Percentiles rank a stretch among this genome's conserved stretches.
Conservation (phyloP, 2,888 invertebrate genomes). For the Pseudococcus viburni region DNA sequence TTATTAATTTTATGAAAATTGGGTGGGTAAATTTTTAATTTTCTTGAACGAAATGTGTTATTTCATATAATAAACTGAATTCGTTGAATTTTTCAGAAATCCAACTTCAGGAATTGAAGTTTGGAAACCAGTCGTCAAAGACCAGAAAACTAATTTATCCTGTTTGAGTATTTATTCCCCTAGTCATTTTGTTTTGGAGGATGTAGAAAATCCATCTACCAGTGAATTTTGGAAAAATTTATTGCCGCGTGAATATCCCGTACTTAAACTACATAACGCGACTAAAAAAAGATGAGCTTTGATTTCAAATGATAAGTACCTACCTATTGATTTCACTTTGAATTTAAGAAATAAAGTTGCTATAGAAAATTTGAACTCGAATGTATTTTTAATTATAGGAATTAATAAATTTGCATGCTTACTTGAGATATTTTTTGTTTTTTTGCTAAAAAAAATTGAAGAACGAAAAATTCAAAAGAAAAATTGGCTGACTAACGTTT, state of each 20-base stretch:
- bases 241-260: slow-evolving; percentile 2
- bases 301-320: too few species aligned
- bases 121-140: slow-evolving; percentile 46
- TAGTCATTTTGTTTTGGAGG: neutral
- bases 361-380: too few species aligned
- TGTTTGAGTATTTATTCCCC: slow-evolving; percentile 45
- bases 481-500: too few species aligned
- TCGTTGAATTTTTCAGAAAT: slow-evolving; percentile 33
- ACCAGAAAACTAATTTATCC: neutral
- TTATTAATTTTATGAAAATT: slow-evolving; percentile 75
- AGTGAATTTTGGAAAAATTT: slow-evolving; percentile 56
- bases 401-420: too few species aligned
- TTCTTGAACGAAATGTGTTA: neutral
- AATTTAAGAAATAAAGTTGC: too few species aligned
- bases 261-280: too few species aligned
- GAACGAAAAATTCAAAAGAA: too few species aligned
- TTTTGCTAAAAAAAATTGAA: too few species aligned
- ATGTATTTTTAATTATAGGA: too few species aligned
- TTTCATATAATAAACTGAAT: neutral
- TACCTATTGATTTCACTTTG: too few species aligned
- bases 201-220: neutral
- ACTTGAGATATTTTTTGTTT: too few species aligned
- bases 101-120: neutral
- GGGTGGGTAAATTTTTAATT: slow-evolving; percentile 74
- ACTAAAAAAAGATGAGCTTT: slow-evolving; percentile 43